phyloP scores from a whole-genome alignment of 23 tunicate genomes.

The Aplidium turbinatum region DNA sequence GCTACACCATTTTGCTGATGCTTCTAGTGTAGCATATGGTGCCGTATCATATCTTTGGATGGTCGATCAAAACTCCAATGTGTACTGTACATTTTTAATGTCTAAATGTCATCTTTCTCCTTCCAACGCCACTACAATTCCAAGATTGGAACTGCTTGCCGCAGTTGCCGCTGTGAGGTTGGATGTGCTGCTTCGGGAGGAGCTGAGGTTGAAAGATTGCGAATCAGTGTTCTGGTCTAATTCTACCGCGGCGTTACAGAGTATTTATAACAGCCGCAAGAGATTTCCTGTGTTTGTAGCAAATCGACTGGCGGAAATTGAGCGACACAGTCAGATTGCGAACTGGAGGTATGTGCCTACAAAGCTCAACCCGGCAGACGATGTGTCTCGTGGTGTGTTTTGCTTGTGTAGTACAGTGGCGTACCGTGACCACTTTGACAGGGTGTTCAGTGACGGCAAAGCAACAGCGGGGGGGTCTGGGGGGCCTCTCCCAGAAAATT shows the following conservation, averaged over 20 bases:
- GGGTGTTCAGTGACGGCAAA: too few relatives aligned
- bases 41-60: background rate
- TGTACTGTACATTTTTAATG: background rate
- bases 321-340: background rate
- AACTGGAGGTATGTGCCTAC: background rate
- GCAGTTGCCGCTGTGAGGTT: background rate
- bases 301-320: background rate
- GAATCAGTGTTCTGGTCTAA: background rate
- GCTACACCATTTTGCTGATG: conserved; percentile 9
- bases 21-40: background rate
- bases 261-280: background rate
- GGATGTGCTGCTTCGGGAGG: background rate
- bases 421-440: too few relatives aligned
- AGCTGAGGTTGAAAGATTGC: background rate
- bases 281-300: background rate
- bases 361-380: background rate
- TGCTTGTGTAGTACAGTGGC: too few relatives aligned
- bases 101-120: background rate
- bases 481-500: too few relatives aligned
- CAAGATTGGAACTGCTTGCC: background rate
- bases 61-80: background rate
- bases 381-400: background rate
- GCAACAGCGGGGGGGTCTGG: too few relatives aligned
- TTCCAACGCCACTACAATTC: background rate
- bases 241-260: background rate